Evolutionary conservation across 2,888 invertebrate species (phyloP).

Genomic region (Agonopterix arenella): DNA sequence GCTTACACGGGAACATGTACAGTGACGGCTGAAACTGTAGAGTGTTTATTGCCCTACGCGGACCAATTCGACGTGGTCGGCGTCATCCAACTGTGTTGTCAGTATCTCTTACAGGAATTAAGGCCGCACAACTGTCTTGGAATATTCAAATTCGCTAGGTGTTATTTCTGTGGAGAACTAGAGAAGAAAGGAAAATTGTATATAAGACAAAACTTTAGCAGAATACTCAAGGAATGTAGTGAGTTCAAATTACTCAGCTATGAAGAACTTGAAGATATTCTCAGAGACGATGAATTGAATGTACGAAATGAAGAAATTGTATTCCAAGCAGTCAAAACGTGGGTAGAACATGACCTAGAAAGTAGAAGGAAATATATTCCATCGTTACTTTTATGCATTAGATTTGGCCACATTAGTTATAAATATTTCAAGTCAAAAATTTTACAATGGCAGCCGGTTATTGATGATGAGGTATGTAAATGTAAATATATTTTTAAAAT

Average conservation of each 20-base stretch:
- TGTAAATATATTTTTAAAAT: background rate
- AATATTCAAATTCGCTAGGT: constrained; percentile 81
- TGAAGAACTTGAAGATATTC: constrained; percentile 79
- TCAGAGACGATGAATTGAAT: constrained; percentile 84
- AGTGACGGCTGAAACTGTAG: constrained; percentile 81
- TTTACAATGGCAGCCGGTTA: constrained; percentile 71
- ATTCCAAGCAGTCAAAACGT: constrained; percentile 83
- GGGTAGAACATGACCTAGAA: constrained; percentile 79
- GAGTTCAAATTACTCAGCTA: constrained; percentile 79
- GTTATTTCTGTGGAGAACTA: constrained; percentile 82
- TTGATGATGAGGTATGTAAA: constrained; percentile 60
- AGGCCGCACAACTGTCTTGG: constrained; percentile 83
- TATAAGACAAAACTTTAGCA: constrained; percentile 77
- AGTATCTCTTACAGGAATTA: constrained; percentile 79
- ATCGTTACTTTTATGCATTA: constrained; percentile 79
- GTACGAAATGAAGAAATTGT: constrained; percentile 84
- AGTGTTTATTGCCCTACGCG: constrained; percentile 81
- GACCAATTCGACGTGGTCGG: constrained; percentile 85
- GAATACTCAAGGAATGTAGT: constrained; percentile 78
- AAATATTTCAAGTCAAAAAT: constrained; percentile 77
- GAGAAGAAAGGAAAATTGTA: constrained; percentile 78
- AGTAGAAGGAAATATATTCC: constrained; percentile 74
- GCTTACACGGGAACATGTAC: constrained; percentile 83
- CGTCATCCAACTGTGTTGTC: constrained; percentile 83
- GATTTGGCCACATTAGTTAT: constrained; percentile 80